Conservation (phyloP, 2,888 invertebrate species). For the Neocrepidodera transversa region DNA sequence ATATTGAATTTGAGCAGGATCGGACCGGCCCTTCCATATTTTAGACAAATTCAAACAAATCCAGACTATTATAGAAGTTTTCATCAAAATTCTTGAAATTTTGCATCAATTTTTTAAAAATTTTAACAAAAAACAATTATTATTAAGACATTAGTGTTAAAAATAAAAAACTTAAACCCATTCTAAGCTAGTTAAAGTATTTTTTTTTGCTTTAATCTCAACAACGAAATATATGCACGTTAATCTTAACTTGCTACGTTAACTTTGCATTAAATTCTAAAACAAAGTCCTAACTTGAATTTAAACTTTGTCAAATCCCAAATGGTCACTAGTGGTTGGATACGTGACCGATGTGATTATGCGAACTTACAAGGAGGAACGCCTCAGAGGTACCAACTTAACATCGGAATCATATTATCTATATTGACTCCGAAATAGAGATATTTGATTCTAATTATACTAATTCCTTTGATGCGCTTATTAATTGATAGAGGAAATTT, state of each 20-base stretch:
- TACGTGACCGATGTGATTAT: constrained; percentile 20
- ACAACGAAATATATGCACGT: neutral
- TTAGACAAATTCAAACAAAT: too few species aligned
- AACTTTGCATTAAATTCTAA: constrained; percentile 10
- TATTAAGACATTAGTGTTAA: too few species aligned
- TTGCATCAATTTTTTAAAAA: too few species aligned
- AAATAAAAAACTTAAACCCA: too few species aligned
- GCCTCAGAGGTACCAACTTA: constrained; percentile 10
- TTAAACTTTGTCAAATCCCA: constrained; percentile 23
- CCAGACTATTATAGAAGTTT: too few species aligned
- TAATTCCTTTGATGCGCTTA: constrained; percentile 11
- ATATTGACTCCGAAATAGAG: constrained; percentile 16
- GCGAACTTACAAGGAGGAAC: constrained; percentile 10
- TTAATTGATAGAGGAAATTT: constrained; percentile 20
- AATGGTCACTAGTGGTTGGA: constrained; percentile 18
- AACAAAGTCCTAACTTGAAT: constrained; percentile 13
- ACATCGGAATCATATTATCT: constrained; percentile 15
- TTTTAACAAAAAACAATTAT: too few species aligned
- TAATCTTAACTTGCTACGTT: constrained; percentile 9
- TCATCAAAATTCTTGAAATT: too few species aligned
- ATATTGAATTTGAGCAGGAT: too few species aligned
- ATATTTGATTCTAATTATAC: constrained; percentile 17
- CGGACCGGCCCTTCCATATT: too few species aligned
- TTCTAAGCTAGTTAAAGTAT: too few species aligned
- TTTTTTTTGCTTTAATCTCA: too few species aligned